Conservation (phyloP, 1,140 invertebrate species). For the Drosophila nigrodunni region DNA sequence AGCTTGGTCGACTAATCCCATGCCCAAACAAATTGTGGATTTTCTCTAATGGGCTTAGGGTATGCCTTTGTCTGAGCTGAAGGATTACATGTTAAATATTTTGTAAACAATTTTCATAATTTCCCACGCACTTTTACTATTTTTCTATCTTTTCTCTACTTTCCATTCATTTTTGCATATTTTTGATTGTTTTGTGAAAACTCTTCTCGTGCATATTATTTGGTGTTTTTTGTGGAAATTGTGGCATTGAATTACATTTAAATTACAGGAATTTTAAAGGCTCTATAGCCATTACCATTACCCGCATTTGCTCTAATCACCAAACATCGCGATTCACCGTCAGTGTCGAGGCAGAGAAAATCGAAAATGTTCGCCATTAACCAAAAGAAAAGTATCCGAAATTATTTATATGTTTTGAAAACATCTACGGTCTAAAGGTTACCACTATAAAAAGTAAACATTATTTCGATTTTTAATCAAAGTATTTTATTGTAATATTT, state of each 20-base stretch:
- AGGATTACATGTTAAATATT: conserved; percentile 58
- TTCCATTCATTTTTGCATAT: conserved; percentile 33
- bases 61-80: conserved; percentile 24
- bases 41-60: conserved; percentile 41
- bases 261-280: conserved; percentile 39
- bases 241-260: conserved; percentile 69
- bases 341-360: not conserved
- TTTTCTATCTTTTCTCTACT: conserved; percentile 1
- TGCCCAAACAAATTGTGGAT: conserved; percentile 63
- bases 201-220: conserved; percentile 61
- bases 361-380: too few relatives aligned
- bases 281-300: conserved; percentile 24
- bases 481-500: too few relatives aligned
- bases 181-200: conserved; percentile 15
- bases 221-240: conserved; percentile 61
- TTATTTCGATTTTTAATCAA: too few relatives aligned
- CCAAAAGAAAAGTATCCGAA: conserved; percentile 17
- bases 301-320: conserved; percentile 44
- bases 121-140: conserved; percentile 64
- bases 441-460: too few relatives aligned
- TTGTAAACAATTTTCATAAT: conserved; percentile 68
- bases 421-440: not conserved
- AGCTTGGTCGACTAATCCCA: conserved; percentile 68
- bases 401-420: not conserved
- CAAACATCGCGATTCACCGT: conserved; percentile 35